Conservation (phyloP, 2,888 invertebrate species). For the Andrena camellia region DNA sequence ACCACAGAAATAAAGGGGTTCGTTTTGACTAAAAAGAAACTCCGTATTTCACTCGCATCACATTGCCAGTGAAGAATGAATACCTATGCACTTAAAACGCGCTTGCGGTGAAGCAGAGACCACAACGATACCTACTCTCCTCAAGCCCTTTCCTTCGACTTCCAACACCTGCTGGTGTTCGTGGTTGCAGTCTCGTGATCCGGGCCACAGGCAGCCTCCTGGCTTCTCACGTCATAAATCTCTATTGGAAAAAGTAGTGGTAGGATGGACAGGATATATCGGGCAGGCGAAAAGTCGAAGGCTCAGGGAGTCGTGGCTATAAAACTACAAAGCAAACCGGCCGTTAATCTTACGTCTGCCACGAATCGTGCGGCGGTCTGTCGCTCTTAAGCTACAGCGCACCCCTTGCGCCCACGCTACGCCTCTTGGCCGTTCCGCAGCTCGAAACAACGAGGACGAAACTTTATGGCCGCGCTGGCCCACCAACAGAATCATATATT, state of each 20-base stretch:
- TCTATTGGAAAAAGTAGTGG: slow-evolving; percentile 10
- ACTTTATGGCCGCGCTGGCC: slow-evolving; percentile 75
- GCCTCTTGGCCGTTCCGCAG: slow-evolving; percentile 30
- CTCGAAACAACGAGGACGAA: slow-evolving; percentile 79
- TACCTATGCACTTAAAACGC: too few relatives aligned
- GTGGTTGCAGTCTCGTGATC: not conserved
- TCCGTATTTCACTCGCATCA: too few relatives aligned
- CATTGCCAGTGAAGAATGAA: too few relatives aligned
- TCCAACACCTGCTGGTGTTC: not conserved
- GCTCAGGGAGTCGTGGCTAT: slow-evolving; percentile 18
- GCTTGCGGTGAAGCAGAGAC: too few relatives aligned
- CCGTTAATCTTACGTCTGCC: slow-evolving; percentile 74
- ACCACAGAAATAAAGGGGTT: too few relatives aligned
- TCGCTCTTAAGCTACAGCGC: slow-evolving; percentile 63
- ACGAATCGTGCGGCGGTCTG: slow-evolving; percentile 62
- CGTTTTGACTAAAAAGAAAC: too few relatives aligned
- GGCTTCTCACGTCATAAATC: slow-evolving; percentile 26
- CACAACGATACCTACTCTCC: too few relatives aligned
- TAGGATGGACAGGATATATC: slow-evolving; percentile 9
- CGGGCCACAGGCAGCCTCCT: not conserved
- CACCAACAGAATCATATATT: slow-evolving; percentile 79
- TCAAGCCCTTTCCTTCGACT: not conserved
- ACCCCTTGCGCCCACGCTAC: not conserved
- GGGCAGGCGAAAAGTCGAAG: slow-evolving; percentile 38
- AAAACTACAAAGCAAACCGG: slow-evolving; percentile 73